Evolutionary conservation across 2,113 vertebrate genomes (phyloP).

Genomic region (Turdus rufiventris): DNA sequence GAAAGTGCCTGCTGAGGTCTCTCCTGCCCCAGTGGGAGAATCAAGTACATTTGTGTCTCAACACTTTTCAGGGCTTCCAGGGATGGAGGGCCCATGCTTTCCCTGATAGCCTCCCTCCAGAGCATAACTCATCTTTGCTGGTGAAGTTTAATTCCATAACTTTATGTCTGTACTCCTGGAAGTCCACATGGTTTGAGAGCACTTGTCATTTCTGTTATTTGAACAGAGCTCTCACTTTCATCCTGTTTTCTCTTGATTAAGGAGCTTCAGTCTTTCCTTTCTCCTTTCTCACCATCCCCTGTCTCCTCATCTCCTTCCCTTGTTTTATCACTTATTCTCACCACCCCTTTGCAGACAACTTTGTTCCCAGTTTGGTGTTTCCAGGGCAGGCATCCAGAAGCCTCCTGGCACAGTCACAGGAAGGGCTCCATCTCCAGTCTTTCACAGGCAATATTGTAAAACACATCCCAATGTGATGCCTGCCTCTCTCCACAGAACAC

Average conservation of each 20-base stretch:
- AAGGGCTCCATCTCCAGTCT: not conserved
- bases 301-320: not conserved
- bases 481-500: not conserved
- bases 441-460: not conserved
- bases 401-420: not conserved
- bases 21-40: not conserved
- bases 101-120: not conserved
- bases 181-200: not conserved
- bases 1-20: not conserved
- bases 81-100: not conserved
- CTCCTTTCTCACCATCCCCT: not conserved
- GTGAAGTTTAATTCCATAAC: not conserved
- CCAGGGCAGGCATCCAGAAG: not conserved
- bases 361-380: not conserved
- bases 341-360: not conserved
- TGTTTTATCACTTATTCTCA: not conserved
- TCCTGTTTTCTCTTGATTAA: not conserved
- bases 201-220: not conserved
- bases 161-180: not conserved
- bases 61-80: not conserved
- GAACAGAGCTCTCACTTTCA: fast-evolving
- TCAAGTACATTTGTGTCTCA: not conserved
- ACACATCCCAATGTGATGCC: not conserved
- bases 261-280: not conserved
- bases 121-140: not conserved